Percentiles rank a stretch among this genome's conserved stretches.
phyloP scores from a whole-genome alignment of 2,113 vertebrate species.

The Caretta caretta region DNA sequence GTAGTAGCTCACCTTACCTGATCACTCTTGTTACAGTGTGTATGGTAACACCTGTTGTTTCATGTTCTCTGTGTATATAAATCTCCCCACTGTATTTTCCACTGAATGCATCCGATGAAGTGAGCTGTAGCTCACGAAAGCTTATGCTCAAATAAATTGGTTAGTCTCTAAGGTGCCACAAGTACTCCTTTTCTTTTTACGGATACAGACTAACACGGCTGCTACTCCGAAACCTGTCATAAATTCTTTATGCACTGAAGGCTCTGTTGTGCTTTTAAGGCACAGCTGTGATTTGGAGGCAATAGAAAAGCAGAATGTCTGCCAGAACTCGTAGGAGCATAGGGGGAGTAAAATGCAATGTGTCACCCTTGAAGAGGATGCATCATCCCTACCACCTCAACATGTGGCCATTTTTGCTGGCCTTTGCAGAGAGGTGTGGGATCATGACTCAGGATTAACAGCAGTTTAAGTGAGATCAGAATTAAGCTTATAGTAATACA shows the following conservation, averaged over 20 bases:
- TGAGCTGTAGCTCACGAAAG: no score
- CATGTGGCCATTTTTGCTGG: neutral
- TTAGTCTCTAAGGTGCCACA: no score
- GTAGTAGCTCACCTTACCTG: no score
- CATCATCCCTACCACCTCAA: neutral
- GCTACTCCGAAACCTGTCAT: no score
- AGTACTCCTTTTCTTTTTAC: no score
- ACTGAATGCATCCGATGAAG: no score
- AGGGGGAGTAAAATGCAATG: neutral
- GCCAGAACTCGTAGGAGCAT: neutral
- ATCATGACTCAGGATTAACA: neutral
- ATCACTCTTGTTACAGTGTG: no score
- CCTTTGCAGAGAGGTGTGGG: neutral
- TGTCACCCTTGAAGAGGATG: neutral
- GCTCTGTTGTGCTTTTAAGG: conserved; percentile 6
- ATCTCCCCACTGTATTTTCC: no score
- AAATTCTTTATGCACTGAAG: neutral
- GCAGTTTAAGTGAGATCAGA: neutral
- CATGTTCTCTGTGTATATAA: no score
- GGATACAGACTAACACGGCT: no score
- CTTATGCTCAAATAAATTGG: no score
- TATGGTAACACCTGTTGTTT: no score
- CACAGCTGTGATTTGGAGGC: neutral
- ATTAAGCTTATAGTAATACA: neutral
- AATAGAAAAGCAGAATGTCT: neutral